Conservation (phyloP, 2,113 vertebrate species). For the Verasper variegatus region DNA sequence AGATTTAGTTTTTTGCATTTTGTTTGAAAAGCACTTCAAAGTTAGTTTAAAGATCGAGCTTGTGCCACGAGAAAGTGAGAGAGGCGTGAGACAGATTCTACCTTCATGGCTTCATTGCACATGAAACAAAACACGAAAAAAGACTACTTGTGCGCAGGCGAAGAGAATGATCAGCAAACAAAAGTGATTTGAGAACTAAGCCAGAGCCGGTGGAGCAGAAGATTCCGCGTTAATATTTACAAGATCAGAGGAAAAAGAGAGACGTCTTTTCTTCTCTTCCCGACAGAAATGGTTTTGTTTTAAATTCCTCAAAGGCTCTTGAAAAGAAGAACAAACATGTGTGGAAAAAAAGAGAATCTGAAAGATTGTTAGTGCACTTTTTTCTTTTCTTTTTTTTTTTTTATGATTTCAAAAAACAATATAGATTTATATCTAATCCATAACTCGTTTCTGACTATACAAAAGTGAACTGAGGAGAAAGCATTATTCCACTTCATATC, state of each 20-base stretch:
- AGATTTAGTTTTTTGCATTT: conserved; percentile 61
- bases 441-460: conserved; percentile 81
- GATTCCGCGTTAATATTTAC: conserved; percentile 65
- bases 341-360: conserved; percentile 62
- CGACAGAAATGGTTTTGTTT: conserved; percentile 25
- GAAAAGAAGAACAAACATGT: conserved; percentile 38
- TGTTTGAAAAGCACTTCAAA: conserved; percentile 65
- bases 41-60: conserved; percentile 34
- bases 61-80: conserved; percentile 50
- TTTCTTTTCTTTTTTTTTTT: conserved; percentile 34
- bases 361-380: conserved; percentile 84
- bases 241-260: conserved; percentile 42
- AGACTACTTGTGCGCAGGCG: background rate
- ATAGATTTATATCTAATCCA: conserved; percentile 73
- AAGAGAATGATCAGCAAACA: conserved; percentile 33
- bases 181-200: conserved; percentile 34
- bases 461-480: conserved; percentile 82
- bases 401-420: conserved; percentile 78
- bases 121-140: conserved; percentile 24
- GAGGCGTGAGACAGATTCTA: conserved; percentile 57
- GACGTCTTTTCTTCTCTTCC: conserved; percentile 21
- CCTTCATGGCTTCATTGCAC: conserved; percentile 77
- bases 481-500: conserved; percentile 79
- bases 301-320: conserved; percentile 48
- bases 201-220: conserved; percentile 40